Conservation (phyloP, 2,797 vertebrate species). For the Enteromius anoplus region DNA sequence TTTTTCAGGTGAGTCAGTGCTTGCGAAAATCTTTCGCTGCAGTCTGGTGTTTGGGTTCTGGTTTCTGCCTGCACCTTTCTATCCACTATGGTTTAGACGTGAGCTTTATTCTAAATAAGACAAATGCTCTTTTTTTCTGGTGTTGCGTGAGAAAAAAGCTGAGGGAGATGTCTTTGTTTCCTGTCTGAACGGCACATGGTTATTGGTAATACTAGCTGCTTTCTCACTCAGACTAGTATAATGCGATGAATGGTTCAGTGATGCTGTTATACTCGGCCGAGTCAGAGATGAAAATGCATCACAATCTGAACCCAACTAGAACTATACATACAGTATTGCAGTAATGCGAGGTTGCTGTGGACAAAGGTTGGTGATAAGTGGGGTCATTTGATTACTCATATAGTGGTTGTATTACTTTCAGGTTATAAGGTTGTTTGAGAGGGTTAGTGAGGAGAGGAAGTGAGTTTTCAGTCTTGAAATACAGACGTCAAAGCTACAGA, state of each 20-base stretch:
- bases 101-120: neutral
- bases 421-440: conserved; percentile 21
- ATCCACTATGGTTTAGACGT: neutral
- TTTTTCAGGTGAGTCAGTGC: conserved; percentile 36
- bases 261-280: conserved; percentile 22
- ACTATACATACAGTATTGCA: neutral
- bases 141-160: neutral
- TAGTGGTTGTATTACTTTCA: conserved; percentile 26
- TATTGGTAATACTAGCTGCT: conserved; percentile 26
- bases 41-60: conserved; percentile 12
- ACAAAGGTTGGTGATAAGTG: conserved; percentile 7
- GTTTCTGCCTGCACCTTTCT: conserved; percentile 5
- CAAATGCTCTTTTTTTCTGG: neutral
- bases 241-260: conserved; percentile 49
- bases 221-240: conserved; percentile 34
- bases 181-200: neutral
- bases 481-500: neutral
- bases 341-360: conserved; percentile 13
- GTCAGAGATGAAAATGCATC: conserved; percentile 1
- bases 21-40: neutral
- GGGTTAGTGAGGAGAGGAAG: neutral
- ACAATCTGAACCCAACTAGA: conserved; percentile 5
- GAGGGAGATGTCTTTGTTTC: neutral
- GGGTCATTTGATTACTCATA: conserved; percentile 37
- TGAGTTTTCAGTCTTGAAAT: neutral